phyloP scores from a whole-genome alignment of 2,888 invertebrate genomes.

The Lithosia quadra region DNA sequence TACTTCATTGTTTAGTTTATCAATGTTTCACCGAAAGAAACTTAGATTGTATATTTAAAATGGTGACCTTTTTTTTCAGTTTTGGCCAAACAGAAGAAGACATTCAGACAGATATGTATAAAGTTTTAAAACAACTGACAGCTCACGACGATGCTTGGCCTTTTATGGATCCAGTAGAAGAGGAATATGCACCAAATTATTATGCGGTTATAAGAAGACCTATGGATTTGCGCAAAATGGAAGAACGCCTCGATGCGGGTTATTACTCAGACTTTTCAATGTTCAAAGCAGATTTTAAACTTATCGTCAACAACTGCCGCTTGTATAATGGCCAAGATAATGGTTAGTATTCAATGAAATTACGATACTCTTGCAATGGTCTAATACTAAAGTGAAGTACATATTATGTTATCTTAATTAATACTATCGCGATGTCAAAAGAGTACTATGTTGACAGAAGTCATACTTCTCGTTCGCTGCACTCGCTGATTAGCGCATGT shows the following conservation, averaged over 20 bases:
- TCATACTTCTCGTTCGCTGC: too few species aligned
- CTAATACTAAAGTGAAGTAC: too few species aligned
- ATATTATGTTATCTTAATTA: too few species aligned
- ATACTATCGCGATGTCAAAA: too few species aligned
- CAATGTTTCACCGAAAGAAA: too few species aligned
- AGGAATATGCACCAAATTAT: constrained; percentile 96
- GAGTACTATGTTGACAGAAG: too few species aligned
- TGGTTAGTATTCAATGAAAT: constrained; percentile 85
- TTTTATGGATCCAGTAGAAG: constrained; percentile 96
- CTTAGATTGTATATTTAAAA: too few species aligned
- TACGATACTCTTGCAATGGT: background rate
- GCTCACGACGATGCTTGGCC: constrained; percentile 98
- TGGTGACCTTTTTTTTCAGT: constrained; percentile 77
- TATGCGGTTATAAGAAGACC: constrained; percentile 92
- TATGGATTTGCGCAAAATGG: constrained; percentile 96
- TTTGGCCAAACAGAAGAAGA: constrained; percentile 94
- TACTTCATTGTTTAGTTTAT: too few species aligned
- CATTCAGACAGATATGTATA: constrained; percentile 95
- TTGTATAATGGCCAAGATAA: constrained; percentile 97
- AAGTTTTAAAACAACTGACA: constrained; percentile 95
- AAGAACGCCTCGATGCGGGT: constrained; percentile 93
- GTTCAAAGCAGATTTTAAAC: constrained; percentile 95
- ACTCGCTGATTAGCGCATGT: too few species aligned
- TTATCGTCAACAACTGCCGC: constrained; percentile 97
- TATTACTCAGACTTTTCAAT: constrained; percentile 92